Base-by-base conservation (phyloP, 2,888 invertebrate species). In the Apodemia duryi region DNA sequence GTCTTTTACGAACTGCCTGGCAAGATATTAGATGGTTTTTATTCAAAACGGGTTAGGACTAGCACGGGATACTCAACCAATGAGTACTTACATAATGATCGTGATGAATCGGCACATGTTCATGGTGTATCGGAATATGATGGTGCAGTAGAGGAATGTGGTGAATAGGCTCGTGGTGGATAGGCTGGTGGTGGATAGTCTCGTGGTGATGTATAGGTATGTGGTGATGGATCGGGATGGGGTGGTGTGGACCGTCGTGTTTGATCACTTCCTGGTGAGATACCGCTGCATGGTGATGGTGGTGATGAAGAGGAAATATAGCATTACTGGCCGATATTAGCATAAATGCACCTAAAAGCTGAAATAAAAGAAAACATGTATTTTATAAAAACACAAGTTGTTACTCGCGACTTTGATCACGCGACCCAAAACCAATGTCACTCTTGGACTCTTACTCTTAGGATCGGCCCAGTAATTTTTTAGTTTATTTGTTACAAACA, bases 231-330 rank as follows among this genome's bases (percentile, higher is more conserved):
- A 77, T 74, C 4, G 68, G 69, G 46, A 79, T 71, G 13, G 77
- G 78, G 66, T 81, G 81, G 68, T 80, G 77, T 10, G 81, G 90
- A 0, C 90, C 91, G 64, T 84, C 82, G 67, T 88, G 88, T 69
- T 86, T 87, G 68, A 85, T 78, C 67, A 88, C 69, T 70, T 88
- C 83, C 74, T 91, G 91, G 77, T 91, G 91, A 10, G 91, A 90
- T 35, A 90, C 75, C 2, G 90, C 90, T 4, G 82, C 81, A 72
- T 84, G 82, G 67, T 85, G 86, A 51, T 79, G 80, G 66, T 85
- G 86, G 60, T 84, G 82, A 67, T 85, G 85, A 69, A 86, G 76
- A 52, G 88, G 88, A 71, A 85, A 88, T 68, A 90, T 79, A 7
- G 90, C 91, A 70, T 88, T 87, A 73, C 87, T 80, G 68, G 84